Evolutionary conservation across 1,140 invertebrate genomes (phyloP).

Genomic region (Metaphire vulgaris): DNA sequence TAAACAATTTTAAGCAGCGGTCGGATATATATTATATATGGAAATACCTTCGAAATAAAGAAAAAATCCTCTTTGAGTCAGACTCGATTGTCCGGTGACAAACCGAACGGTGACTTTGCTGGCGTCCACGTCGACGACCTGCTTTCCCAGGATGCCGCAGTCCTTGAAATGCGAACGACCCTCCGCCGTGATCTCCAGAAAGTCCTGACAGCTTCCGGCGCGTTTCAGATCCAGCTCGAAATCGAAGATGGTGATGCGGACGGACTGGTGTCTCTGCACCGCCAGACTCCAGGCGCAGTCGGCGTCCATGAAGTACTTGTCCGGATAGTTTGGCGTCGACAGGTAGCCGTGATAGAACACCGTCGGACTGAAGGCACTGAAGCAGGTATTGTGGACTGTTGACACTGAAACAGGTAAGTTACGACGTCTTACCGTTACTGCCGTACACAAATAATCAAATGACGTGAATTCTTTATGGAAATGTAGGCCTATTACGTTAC

Average conservation of each 20-base stretch:
- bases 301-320: slow-evolving; percentile 28
- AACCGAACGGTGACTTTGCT: slow-evolving; percentile 12
- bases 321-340: slow-evolving; percentile 27
- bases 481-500: too few species aligned
- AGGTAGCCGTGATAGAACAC: slow-evolving; percentile 24
- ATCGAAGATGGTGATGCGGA: slow-evolving; percentile 27
- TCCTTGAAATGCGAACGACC: not conserved
- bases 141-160: not conserved
- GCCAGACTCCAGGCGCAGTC: slow-evolving; percentile 22
- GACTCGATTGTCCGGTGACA: slow-evolving; percentile 18
- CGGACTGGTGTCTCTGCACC: slow-evolving; percentile 23
- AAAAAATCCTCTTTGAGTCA: slow-evolving; percentile 29
- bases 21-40: too few species aligned
- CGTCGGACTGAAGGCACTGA: not conserved
- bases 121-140: not conserved
- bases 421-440: too few species aligned
- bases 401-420: too few species aligned
- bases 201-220: slow-evolving; percentile 6
- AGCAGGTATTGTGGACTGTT: not conserved
- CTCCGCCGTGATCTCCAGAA: not conserved
- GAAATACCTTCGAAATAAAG: slow-evolving; percentile 30
- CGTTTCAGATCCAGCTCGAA: slow-evolving; percentile 30
- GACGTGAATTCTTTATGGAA: too few species aligned
- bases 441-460: too few species aligned
- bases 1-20: too few species aligned